phyloP scores from a whole-genome alignment of 2,888 invertebrate species.

The Caenorhabditis zanzibari region DNA sequence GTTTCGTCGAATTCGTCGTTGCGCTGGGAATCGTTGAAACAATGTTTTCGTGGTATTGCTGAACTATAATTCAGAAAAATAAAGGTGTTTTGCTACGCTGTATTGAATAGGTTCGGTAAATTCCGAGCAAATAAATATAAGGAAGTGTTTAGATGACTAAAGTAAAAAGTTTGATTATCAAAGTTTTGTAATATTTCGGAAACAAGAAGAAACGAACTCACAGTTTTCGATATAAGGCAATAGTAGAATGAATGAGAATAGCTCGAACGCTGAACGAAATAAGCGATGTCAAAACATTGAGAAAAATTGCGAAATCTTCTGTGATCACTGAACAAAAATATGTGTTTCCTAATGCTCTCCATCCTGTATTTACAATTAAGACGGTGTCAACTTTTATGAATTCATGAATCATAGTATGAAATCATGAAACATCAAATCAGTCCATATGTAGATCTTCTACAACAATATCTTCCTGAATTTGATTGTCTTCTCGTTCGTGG shows the following conservation, averaged over 20 bases:
- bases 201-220: conserved; percentile 56
- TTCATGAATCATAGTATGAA: too few relatives aligned
- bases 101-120: too few relatives aligned
- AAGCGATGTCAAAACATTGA: conserved; percentile 42
- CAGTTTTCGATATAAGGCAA: not conserved
- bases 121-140: too few relatives aligned
- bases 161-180: too few relatives aligned
- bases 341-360: not conserved
- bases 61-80: not conserved
- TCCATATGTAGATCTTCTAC: conserved; percentile 35
- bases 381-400: too few relatives aligned
- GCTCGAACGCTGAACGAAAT: not conserved
- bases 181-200: too few relatives aligned
- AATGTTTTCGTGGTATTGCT: not conserved
- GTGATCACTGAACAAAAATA: not conserved
- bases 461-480: not conserved
- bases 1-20: not conserved
- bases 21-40: not conserved
- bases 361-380: too few relatives aligned
- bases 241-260: conserved; percentile 21
- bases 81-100: not conserved
- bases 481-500: not conserved
- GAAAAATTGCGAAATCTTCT: conserved; percentile 55
- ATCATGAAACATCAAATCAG: not conserved
- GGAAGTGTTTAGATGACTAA: conserved; percentile 2